These are phyloP conservation scores for Mermis nigrescens DNA, from an alignment of 2,888 invertebrate genomes.

Conservation along the genomic window DNA sequence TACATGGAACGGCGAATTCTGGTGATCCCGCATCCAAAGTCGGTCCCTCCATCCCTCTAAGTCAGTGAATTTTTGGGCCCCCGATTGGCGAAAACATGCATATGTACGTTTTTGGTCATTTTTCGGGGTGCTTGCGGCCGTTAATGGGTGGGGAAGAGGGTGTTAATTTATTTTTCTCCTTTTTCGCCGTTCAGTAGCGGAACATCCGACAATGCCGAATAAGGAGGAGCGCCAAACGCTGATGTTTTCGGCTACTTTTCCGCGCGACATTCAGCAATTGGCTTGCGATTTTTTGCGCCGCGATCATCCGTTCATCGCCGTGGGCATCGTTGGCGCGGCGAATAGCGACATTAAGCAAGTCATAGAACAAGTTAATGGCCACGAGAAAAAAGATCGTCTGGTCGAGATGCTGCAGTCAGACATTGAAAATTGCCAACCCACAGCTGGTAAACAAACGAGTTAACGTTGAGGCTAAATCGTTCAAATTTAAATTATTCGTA, in stretches of 20 bases:
- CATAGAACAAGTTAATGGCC: slow-evolving; percentile 36
- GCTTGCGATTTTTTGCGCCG: slow-evolving; percentile 54
- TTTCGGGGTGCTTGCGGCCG: too few relatives aligned
- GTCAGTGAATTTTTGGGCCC: too few relatives aligned
- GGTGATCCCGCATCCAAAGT: too few relatives aligned
- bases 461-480: too few relatives aligned
- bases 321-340: slow-evolving; percentile 80
- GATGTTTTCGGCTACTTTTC: slow-evolving; percentile 57
- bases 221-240: slow-evolving; percentile 46
- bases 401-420: slow-evolving; percentile 44
- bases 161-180: too few relatives aligned
- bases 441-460: background rate
- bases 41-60: too few relatives aligned
- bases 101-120: too few relatives aligned
- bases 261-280: slow-evolving; percentile 51
- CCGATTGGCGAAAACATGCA: too few relatives aligned
- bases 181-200: too few relatives aligned
- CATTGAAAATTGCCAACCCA: slow-evolving; percentile 10
- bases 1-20: too few relatives aligned
- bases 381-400: slow-evolving; percentile 55
- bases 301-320: slow-evolving; percentile 61
- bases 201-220: background rate
- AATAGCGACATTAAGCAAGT: slow-evolving; percentile 69
- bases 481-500: too few relatives aligned
- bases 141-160: too few relatives aligned